Base-by-base conservation (phyloP, 2,113 vertebrate species). In the Poecile atricapillus region DNA sequence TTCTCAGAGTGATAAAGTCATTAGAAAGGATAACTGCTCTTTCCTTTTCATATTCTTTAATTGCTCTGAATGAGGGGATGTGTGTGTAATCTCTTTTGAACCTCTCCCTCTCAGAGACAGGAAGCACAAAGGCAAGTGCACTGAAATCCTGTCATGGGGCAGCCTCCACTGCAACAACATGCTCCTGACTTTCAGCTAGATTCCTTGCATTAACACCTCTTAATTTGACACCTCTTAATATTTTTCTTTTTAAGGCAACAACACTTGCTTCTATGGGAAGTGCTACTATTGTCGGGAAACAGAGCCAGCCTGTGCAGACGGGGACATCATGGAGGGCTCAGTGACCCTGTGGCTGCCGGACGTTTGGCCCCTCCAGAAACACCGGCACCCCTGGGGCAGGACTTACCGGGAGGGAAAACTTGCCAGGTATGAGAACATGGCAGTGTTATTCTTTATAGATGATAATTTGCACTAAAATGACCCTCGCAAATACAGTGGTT, bases 281-380 rank as follows among this genome's bases (percentile, higher is more conserved):
- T 99, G 99, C 97, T 99, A 99, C 91, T 99, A 99, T 92, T 99
- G 99, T 90, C 98, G 99, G 60, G 99, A 99, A 89, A 99, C 98
- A 11, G 99, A 99, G 96, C 99, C 99, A 8, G 99, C 99, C 0
- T 99, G 99, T 97, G 99, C 99, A 0, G 98, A 99, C 0, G 98
- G 98, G 10, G 99, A 99, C 91, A 71, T 98, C 19, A 99, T 99
- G 99, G 99, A 99, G 95, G 99, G 99, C 2, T 99, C 99, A 0
- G 96, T 99, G 86, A 99, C 99, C 0, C 98, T 99, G 23, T 99
- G 99, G 99, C 98, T 99, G 27, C 99, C 99, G 1, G 99, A 99
- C 16, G 99, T 99, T 31, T 99, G 99, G 99, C 99, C 99, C 9
- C 97, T 99, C 60, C 99, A 99, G 98, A 99, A 99, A 27, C 99